phyloP scores from a whole-genome alignment of 2,113 vertebrate genomes.

The Zosterops hypoxanthus region DNA sequence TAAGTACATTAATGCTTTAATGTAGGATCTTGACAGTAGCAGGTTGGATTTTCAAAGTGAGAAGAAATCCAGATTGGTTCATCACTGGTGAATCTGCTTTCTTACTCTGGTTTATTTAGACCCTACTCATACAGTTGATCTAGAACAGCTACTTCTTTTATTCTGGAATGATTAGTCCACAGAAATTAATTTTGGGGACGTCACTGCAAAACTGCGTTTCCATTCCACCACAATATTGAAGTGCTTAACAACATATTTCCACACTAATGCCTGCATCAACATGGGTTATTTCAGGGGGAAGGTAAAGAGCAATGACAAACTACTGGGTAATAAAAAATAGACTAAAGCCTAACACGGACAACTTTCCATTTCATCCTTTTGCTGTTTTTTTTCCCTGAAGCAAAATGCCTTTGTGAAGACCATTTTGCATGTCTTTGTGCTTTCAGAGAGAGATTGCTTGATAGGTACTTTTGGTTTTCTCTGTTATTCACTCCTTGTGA shows the following conservation, averaged over 20 bases:
- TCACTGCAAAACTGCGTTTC: not conserved
- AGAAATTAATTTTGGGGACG: not conserved
- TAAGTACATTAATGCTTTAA: not conserved
- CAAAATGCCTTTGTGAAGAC: not conserved
- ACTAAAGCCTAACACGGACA: not conserved
- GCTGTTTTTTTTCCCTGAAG: not conserved
- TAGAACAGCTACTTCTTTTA: not conserved
- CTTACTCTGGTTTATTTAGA: not conserved
- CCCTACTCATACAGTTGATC: not conserved
- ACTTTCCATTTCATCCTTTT: not conserved
- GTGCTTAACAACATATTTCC: not conserved
- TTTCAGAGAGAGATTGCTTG: not conserved
- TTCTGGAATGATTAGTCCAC: not conserved
- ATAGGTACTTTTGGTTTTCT: not conserved
- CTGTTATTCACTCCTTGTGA: not conserved
- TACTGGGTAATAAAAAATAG: not conserved
- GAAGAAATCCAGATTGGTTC: not conserved
- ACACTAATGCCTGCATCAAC: not conserved
- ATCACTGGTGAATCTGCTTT: not conserved
- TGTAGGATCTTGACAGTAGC: not conserved
- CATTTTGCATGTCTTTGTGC: not conserved
- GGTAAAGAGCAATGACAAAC: not conserved
- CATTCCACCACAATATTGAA: not conserved
- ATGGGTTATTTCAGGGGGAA: not conserved
- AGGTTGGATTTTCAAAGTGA: not conserved